Conservation (phyloP, 2,113 vertebrate genomes). For the Neotragus pygmaeus region DNA sequence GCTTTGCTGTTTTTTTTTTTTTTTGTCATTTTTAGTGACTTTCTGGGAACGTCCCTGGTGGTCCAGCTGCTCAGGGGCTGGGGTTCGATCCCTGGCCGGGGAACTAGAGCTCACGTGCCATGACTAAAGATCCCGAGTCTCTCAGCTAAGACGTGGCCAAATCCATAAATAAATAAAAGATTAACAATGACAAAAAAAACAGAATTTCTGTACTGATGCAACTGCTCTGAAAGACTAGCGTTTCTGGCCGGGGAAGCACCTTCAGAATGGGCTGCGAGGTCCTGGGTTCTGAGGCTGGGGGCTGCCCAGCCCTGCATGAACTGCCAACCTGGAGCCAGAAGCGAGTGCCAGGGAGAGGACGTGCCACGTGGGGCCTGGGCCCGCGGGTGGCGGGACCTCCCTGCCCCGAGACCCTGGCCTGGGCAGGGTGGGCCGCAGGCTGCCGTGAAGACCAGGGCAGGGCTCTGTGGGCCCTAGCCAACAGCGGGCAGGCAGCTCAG, state of each 20-base stretch:
- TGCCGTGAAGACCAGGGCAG: background rate
- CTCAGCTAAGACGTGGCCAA: background rate
- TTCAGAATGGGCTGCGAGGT: background rate
- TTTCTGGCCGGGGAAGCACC: background rate
- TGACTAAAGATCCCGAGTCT: background rate
- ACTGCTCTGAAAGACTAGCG: background rate
- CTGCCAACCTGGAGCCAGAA: accelerated
- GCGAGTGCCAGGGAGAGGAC: background rate
- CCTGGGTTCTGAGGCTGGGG: background rate
- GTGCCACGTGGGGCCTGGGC: accelerated
- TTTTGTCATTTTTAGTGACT: background rate
- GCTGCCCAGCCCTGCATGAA: too few species aligned
- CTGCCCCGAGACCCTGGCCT: background rate
- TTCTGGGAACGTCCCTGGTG: background rate
- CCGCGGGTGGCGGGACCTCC: accelerated
- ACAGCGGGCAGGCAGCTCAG: background rate
- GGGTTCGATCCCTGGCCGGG: background rate
- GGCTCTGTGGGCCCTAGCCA: background rate
- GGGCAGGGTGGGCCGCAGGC: background rate
- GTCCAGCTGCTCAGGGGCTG: background rate
- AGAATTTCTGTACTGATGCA: background rate
- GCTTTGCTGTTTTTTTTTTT: background rate
- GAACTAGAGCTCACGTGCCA: background rate
- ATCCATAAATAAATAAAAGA: background rate
- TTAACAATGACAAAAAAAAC: background rate